phyloP scores from a whole-genome alignment of 2,113 vertebrate species.

The Nipponia nippon region DNA sequence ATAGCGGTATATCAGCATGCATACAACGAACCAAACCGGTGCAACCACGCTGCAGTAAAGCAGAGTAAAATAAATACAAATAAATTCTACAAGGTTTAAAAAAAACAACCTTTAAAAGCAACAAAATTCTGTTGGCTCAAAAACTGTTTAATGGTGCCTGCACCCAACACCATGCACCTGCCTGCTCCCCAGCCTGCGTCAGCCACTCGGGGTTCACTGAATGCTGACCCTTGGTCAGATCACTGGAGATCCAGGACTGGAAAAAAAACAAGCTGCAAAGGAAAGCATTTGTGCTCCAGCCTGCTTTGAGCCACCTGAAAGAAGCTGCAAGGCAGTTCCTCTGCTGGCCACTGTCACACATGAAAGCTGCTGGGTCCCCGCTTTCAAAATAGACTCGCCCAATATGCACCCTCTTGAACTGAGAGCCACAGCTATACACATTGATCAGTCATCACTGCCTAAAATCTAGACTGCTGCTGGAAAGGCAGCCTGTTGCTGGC shows the following conservation, averaged over 20 bases:
- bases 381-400: neutral
- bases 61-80: neutral
- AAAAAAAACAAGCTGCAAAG: neutral
- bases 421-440: rapidly evolving
- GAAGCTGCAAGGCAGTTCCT: neutral
- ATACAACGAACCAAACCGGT: rapidly evolving
- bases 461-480: neutral
- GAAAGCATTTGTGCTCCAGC: neutral
- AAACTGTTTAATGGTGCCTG: neutral
- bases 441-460: neutral
- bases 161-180: rapidly evolving
- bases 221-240: neutral
- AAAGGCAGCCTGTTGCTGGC: neutral
- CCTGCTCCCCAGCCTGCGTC: rapidly evolving
- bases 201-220: rapidly evolving
- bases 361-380: neutral
- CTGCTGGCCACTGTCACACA: neutral
- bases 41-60: rapidly evolving
- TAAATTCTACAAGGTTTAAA: neutral
- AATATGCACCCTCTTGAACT: rapidly evolving
- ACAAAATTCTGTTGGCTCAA: neutral
- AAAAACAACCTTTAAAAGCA: neutral
- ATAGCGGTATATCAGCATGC: rapidly evolving
- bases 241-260: neutral
- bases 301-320: neutral